Evolutionary conservation across 2,113 vertebrate genomes (phyloP).

Genomic region (Otocyon megalotis): DNA sequence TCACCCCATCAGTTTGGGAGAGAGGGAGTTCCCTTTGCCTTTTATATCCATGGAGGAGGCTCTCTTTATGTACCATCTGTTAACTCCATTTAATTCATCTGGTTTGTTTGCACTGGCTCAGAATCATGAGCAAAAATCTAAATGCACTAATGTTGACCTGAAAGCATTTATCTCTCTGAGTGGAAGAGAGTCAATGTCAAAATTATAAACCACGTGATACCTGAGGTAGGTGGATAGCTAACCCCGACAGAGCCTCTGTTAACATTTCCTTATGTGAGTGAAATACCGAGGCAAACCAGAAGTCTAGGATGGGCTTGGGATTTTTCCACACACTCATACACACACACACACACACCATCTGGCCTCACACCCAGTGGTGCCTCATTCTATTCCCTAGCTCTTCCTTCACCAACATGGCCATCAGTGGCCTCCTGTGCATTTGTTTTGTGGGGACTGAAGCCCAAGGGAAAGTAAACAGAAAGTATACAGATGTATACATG

Average conservation of each 20-base stretch:
- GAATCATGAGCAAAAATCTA: background rate
- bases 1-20: no score
- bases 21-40: background rate
- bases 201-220: slow-evolving; percentile 34
- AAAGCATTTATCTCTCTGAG: slow-evolving; percentile 49
- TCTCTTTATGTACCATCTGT: background rate
- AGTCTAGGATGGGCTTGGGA: slow-evolving; percentile 60
- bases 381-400: rapidly evolving
- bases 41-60: background rate
- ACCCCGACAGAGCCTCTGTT: slow-evolving; percentile 70
- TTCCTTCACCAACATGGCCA: background rate
- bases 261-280: slow-evolving; percentile 73
- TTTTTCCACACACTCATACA: slow-evolving; percentile 46
- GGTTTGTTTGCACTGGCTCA: background rate
- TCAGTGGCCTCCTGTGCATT: background rate
- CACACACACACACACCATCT: background rate
- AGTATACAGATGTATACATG: background rate
- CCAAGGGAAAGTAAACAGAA: slow-evolving; percentile 6
- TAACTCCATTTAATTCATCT: background rate
- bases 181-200: slow-evolving; percentile 36
- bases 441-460: background rate
- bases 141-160: background rate
- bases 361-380: background rate
- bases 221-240: slow-evolving; percentile 67
- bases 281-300: slow-evolving; percentile 71